Conservation (phyloP, 2,113 vertebrate genomes). For the Chaetorhynchus papuensis region DNA sequence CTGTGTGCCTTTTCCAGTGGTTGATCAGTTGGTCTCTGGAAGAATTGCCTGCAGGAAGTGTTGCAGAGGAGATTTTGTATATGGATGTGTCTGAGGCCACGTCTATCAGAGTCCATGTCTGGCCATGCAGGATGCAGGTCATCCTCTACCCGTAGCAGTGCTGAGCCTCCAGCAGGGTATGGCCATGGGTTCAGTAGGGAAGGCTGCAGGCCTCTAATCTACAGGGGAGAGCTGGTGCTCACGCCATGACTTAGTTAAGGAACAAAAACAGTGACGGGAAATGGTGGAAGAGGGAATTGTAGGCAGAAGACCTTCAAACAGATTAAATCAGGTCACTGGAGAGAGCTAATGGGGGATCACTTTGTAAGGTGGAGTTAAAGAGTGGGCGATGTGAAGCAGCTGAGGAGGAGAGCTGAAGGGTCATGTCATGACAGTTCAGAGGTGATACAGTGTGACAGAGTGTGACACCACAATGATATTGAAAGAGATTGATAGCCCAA, state of each 20-base stretch:
- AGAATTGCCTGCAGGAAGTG: not conserved
- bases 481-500: not conserved
- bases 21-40: not conserved
- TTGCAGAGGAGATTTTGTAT: not conserved
- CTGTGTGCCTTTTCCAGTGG: not conserved
- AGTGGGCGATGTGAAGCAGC: not conserved
- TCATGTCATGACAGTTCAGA: not conserved
- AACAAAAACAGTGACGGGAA: not conserved
- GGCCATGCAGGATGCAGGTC: not conserved
- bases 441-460: not conserved
- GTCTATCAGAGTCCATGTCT: not conserved
- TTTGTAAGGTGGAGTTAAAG: not conserved
- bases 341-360: not conserved
- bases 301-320: not conserved
- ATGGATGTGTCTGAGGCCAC: not conserved
- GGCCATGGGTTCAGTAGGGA: not conserved
- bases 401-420: not conserved
- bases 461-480: not conserved
- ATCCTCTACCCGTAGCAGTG: not conserved
- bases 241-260: not conserved
- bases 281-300: not conserved
- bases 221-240: rapidly evolving
- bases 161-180: not conserved
- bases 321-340: not conserved
- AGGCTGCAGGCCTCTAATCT: not conserved